Conservation (phyloP, 1,140 invertebrate genomes). For the Bombus difficillimus region DNA sequence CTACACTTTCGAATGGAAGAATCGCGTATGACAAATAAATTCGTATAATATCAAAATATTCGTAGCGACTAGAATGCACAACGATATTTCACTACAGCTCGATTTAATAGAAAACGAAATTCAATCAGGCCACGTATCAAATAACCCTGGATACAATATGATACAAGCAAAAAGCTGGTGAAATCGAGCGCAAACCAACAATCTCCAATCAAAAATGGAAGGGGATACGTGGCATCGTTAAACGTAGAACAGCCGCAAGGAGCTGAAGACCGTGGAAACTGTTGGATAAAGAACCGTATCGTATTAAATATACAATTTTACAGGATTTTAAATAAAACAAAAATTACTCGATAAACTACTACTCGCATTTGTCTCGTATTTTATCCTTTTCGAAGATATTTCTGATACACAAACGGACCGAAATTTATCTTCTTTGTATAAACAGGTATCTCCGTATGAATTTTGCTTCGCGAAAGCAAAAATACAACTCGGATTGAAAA, state of each 20-base stretch:
- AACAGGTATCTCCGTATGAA: too few relatives aligned
- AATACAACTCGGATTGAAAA: too few relatives aligned
- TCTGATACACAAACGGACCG: too few relatives aligned
- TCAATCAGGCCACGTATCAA: neutral
- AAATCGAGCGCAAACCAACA: neutral
- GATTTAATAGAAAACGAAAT: conserved; percentile 31
- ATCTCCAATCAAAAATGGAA: neutral
- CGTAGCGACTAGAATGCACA: neutral
- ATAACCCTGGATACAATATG: conserved; percentile 4
- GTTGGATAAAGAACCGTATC: neutral
- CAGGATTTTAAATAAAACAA: too few relatives aligned
- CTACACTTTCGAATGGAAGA: neutral
- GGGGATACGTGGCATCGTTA: too few relatives aligned
- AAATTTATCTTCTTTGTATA: too few relatives aligned
- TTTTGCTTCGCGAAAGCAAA: too few relatives aligned
- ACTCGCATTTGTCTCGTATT: too few relatives aligned
- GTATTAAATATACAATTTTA: too few relatives aligned
- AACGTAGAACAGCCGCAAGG: neutral
- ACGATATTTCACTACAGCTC: neutral
- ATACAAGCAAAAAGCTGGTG: neutral
- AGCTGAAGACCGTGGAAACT: neutral
- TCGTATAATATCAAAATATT: conserved; percentile 10
- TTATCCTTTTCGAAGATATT: too few relatives aligned
- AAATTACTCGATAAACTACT: neutral
- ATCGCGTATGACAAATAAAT: conserved; percentile 3